phyloP scores from a whole-genome alignment of 2,888 invertebrate species.

The Adineta ricciae region DNA sequence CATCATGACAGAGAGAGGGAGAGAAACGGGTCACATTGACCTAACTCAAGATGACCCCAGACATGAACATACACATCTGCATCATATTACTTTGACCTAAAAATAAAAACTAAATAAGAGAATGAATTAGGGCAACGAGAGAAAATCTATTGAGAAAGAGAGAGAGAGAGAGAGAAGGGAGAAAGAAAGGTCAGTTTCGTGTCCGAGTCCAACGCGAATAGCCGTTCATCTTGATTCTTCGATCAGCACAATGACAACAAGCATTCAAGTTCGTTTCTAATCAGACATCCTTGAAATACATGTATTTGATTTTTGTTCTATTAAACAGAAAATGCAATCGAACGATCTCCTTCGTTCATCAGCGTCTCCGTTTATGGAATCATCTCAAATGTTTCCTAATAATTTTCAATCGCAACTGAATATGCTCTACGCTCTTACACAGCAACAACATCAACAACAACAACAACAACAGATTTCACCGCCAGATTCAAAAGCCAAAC shows the following conservation, averaged over 20 bases:
- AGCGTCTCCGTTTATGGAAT: neutral
- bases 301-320: neutral
- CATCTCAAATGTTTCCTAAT: neutral
- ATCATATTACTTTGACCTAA: neutral
- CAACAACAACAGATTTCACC: neutral
- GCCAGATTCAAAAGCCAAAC: neutral
- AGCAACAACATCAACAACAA: neutral
- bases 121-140: neutral
- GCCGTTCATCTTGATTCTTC: neutral
- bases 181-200: slow-evolving; percentile 9
- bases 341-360: neutral
- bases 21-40: neutral
- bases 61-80: neutral
- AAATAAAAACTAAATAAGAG: neutral
- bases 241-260: neutral
- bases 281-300: too few species aligned
- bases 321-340: neutral
- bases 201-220: neutral
- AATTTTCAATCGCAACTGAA: neutral
- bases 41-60: neutral
- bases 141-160: neutral
- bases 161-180: neutral
- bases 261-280: neutral
- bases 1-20: neutral
- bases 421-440: neutral